Evolutionary conservation across 2,888 invertebrate species (phyloP).

Genomic region (Lasiommata megera): DNA sequence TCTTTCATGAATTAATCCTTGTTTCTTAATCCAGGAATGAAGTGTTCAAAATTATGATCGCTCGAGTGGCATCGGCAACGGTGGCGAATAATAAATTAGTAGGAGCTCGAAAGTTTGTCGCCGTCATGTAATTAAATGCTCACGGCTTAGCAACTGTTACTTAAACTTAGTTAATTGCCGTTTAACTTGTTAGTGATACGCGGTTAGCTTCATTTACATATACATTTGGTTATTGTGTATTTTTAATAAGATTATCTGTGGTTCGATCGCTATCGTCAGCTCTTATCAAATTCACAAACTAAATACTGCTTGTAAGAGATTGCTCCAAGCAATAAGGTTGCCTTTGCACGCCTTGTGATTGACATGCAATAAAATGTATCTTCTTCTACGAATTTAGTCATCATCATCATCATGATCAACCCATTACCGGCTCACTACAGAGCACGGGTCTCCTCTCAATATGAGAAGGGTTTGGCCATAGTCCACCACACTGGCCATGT

Average conservation of each 20-base stretch:
- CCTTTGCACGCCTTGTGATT: too few relatives aligned
- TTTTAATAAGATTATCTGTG: not conserved
- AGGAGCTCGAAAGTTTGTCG: slow-evolving; percentile 28
- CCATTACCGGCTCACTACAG: too few relatives aligned
- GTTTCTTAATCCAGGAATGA: slow-evolving; percentile 3
- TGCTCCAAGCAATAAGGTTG: too few relatives aligned
- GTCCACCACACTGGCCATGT: too few relatives aligned
- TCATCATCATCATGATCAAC: too few relatives aligned
- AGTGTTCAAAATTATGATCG: slow-evolving; percentile 19
- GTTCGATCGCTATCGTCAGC: too few relatives aligned
- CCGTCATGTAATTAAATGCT: slow-evolving; percentile 31
- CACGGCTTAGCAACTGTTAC: slow-evolving; percentile 31
- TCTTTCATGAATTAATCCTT: not conserved
- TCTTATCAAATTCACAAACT: too few relatives aligned
- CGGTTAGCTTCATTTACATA: slow-evolving; percentile 17
- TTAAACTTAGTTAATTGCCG: slow-evolving; percentile 28
- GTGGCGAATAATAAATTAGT: slow-evolving; percentile 26
- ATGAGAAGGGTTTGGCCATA: too few relatives aligned
- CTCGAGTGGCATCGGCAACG: slow-evolving; percentile 11
- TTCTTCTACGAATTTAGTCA: too few relatives aligned
- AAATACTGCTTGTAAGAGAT: too few relatives aligned
- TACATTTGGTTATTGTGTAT: not conserved
- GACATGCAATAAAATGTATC: too few relatives aligned
- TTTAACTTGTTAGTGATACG: slow-evolving; percentile 28
- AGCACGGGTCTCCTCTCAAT: too few relatives aligned